phyloP scores from a whole-genome alignment of 2,888 invertebrate species.

The Pogonocherus hispidulus region DNA sequence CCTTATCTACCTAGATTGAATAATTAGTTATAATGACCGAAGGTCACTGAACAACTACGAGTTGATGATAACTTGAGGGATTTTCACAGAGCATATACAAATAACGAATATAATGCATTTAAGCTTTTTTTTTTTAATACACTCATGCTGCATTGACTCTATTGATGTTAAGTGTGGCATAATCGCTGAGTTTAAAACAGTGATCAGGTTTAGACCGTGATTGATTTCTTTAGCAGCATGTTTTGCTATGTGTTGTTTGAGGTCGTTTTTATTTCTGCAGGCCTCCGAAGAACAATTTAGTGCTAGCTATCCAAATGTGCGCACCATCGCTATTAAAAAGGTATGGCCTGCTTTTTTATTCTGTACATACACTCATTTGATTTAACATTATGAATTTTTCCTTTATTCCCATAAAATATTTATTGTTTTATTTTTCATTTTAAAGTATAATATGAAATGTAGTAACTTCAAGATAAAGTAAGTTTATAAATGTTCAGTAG shows the following conservation, averaged over 20 bases:
- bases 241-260: constrained; percentile 61
- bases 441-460: not conserved
- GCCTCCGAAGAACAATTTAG: constrained; percentile 78
- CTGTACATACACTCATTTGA: constrained; percentile 32
- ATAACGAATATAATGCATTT: constrained; percentile 37
- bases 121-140: constrained; percentile 41
- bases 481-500: too few relatives aligned
- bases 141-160: constrained; percentile 40
- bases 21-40: constrained; percentile 51
- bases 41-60: constrained; percentile 35
- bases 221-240: constrained; percentile 49
- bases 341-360: constrained; percentile 67
- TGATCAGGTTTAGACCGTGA: constrained; percentile 27
- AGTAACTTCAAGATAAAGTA: too few relatives aligned
- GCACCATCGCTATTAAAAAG: constrained; percentile 88
- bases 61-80: constrained; percentile 34
- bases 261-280: constrained; percentile 70
- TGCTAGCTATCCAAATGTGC: constrained; percentile 82
- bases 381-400: constrained; percentile 10
- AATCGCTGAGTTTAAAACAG: constrained; percentile 25
- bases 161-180: constrained; percentile 46
- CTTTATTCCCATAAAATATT: constrained; percentile 11
- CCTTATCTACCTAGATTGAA: constrained; percentile 59
- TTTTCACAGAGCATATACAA: constrained; percentile 32
- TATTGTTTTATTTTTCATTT: constrained; percentile 19